Evolutionary conservation across 2,888 invertebrate species (phyloP).

Genomic region (Adineta ricciae): DNA sequence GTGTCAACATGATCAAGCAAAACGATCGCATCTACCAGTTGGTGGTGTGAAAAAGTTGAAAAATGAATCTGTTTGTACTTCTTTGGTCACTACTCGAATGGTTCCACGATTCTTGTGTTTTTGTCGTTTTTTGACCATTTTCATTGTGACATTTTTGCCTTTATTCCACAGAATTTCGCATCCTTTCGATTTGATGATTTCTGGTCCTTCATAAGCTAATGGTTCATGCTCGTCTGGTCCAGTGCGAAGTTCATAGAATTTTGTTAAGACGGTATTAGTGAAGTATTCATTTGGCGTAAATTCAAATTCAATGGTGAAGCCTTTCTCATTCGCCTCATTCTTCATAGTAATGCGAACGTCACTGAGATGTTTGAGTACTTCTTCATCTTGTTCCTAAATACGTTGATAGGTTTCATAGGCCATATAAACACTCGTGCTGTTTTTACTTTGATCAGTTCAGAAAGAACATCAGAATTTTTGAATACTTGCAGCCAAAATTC

Average conservation of each 20-base stretch:
- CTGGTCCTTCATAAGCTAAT: constrained; percentile 77
- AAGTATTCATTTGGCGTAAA: constrained; percentile 77
- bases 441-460: constrained; percentile 65
- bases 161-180: constrained; percentile 93
- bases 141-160: constrained; percentile 89
- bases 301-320: constrained; percentile 70
- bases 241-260: constrained; percentile 77
- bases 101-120: constrained; percentile 91
- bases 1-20: not conserved
- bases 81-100: constrained; percentile 83
- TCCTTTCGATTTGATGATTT: constrained; percentile 72
- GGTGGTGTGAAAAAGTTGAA: constrained; percentile 86
- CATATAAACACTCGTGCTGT: not conserved
- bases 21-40: not conserved
- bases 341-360: constrained; percentile 51
- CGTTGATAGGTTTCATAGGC: too few relatives aligned
- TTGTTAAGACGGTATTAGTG: constrained; percentile 69
- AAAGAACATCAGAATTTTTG: constrained; percentile 72
- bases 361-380: constrained; percentile 71
- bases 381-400: constrained; percentile 64
- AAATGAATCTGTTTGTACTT: constrained; percentile 90
- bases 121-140: constrained; percentile 91
- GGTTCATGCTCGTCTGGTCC: constrained; percentile 69
- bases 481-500: constrained; percentile 92
- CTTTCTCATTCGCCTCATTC: constrained; percentile 37